phyloP scores from a whole-genome alignment of 2,888 invertebrate genomes.

The Palloptera scutellata region DNA sequence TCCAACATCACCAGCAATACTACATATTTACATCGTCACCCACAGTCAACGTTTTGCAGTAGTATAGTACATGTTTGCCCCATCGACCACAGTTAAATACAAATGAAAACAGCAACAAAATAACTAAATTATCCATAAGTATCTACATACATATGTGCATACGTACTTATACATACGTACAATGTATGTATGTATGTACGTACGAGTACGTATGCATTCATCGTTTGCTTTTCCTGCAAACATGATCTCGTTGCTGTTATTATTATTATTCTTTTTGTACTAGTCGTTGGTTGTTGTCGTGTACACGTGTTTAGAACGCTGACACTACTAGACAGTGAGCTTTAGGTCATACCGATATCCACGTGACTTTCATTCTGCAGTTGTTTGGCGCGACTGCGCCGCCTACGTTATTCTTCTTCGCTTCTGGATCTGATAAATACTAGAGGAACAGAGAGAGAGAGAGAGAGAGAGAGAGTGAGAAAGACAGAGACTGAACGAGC shows the following conservation, averaged over 20 bases:
- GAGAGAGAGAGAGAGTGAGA: background rate
- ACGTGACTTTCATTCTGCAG: constrained; percentile 58
- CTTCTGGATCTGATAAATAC: background rate
- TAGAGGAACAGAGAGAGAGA: background rate
- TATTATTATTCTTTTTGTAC: constrained; percentile 18
- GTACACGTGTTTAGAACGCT: constrained; percentile 62
- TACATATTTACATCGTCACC: no score
- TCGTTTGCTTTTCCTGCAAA: background rate
- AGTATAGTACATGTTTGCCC: no score
- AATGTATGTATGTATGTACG: background rate
- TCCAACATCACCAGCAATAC: no score
- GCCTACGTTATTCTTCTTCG: constrained; percentile 16
- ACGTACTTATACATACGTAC: background rate
- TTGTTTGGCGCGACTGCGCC: constrained; percentile 2
- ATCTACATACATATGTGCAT: background rate
- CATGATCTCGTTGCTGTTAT: background rate
- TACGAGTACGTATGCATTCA: background rate
- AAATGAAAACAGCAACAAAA: no score
- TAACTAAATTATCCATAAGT: no score
- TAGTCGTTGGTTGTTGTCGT: constrained; percentile 22
- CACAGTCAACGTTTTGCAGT: no score
- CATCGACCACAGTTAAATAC: no score
- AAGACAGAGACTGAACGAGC: constrained; percentile 22
- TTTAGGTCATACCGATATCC: constrained; percentile 64
- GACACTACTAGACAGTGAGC: constrained; percentile 57